A percentile compares a stretch with the other conserved stretches of the same genome.
phyloP scores from a whole-genome alignment of 2,113 vertebrate genomes.

The Stercorarius parasiticus region DNA sequence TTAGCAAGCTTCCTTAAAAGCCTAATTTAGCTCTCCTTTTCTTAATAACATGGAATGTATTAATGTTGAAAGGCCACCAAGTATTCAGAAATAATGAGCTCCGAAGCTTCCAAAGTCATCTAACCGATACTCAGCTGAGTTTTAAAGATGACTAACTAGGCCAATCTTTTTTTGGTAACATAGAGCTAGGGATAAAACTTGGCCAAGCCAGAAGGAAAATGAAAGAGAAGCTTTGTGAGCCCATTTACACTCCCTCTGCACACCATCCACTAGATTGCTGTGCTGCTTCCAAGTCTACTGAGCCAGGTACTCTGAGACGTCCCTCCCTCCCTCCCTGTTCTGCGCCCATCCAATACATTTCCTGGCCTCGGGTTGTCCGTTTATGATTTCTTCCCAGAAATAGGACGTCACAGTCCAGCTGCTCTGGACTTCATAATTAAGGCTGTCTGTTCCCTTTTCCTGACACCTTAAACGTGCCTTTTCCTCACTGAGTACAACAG shows the following conservation, averaged over 20 bases:
- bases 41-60: not conserved
- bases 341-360: not conserved
- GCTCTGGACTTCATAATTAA: conserved; percentile 6
- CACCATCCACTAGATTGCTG: not conserved
- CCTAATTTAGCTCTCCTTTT: not conserved
- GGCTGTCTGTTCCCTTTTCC: conserved; percentile 20
- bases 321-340: not conserved
- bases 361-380: not conserved
- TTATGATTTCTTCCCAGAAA: conserved; percentile 54
- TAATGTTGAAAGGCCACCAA: conserved; percentile 35
- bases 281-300: not conserved
- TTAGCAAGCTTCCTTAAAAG: not conserved
- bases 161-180: conserved; percentile 33
- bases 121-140: not conserved
- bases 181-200: not conserved
- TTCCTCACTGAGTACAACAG: not conserved
- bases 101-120: conserved; percentile 21
- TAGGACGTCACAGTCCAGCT: not conserved
- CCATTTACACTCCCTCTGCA: not conserved
- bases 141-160: conserved; percentile 24
- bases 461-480: not conserved
- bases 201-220: conserved; percentile 26
- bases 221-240: conserved; percentile 44
- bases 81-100: conserved; percentile 29
- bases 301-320: not conserved